Conservation (phyloP, 2,888 invertebrate genomes). For the Plebejus melissa region DNA sequence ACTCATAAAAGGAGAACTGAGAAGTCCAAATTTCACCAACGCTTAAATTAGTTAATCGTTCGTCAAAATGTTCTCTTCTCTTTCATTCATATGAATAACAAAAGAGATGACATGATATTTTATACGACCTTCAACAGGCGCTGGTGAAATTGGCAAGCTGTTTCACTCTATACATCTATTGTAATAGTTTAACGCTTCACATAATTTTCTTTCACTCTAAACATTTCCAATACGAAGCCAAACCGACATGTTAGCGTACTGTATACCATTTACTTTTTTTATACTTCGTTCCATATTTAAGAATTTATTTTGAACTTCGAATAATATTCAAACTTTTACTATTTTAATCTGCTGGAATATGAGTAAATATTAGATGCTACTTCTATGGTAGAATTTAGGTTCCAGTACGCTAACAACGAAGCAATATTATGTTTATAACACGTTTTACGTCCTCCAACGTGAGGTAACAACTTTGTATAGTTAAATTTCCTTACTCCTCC, state of each 20-base stretch:
- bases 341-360: too few relatives aligned
- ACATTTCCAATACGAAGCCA: slow-evolving; percentile 20
- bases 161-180: slow-evolving; percentile 18
- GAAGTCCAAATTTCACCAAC: background rate
- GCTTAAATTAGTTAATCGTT: background rate
- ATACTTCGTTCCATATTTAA: background rate
- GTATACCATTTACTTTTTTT: background rate
- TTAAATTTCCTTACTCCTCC: slow-evolving; percentile 31
- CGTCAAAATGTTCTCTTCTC: background rate
- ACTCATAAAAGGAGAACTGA: background rate
- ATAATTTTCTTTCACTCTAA: slow-evolving; percentile 25
- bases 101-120: background rate
- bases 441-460: slow-evolving; percentile 32
- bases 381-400: slow-evolving; percentile 28
- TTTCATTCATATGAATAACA: background rate
- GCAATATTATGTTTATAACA: slow-evolving; percentile 35
- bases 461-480: slow-evolving; percentile 41
- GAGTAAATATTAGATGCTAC: too few relatives aligned
- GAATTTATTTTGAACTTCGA: background rate
- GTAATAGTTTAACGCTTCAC: slow-evolving; percentile 27
- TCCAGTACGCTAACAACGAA: slow-evolving; percentile 21
- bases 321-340: background rate
- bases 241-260: slow-evolving; percentile 9
- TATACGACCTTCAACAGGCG: background rate
- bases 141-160: slow-evolving; percentile 12